phyloP scores from a whole-genome alignment of 1,140 invertebrate species.

The Ctenoplectra terminalis region DNA sequence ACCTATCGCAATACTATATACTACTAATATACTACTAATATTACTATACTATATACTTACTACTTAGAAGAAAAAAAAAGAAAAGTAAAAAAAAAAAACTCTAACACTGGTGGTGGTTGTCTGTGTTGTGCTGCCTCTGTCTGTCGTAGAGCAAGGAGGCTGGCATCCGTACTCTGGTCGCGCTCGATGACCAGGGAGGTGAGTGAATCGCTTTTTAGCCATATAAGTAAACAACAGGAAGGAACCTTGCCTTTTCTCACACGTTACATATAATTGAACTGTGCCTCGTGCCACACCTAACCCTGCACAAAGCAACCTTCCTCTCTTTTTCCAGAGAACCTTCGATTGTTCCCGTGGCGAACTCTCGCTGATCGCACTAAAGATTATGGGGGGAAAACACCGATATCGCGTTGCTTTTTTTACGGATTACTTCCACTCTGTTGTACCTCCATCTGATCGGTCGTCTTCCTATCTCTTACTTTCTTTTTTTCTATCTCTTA shows the following conservation, averaged over 20 bases:
- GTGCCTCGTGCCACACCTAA: slow-evolving; percentile 7
- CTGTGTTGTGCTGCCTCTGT: slow-evolving; percentile 88
- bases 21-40: slow-evolving; percentile 70
- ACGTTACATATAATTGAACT: background rate
- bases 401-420: background rate
- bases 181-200: slow-evolving; percentile 99
- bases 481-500: background rate
- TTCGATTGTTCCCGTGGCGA: background rate
- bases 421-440: no score
- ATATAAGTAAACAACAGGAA: slow-evolving; percentile 65
- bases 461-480: background rate
- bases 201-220: slow-evolving; percentile 86
- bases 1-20: slow-evolving; percentile 59
- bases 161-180: slow-evolving; percentile 99
- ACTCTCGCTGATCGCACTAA: background rate
- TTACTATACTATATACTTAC: slow-evolving; percentile 68
- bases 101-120: slow-evolving; percentile 84
- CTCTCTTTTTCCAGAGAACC: background rate
- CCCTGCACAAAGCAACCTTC: background rate
- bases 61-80: slow-evolving; percentile 66
- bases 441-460: background rate
- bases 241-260: slow-evolving; percentile 13
- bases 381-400: background rate
- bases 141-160: slow-evolving; percentile 99
- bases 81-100: slow-evolving; percentile 70